Base-by-base conservation (phyloP, 1,140 invertebrate genomes). In the Caerostris extrusa region DNA sequence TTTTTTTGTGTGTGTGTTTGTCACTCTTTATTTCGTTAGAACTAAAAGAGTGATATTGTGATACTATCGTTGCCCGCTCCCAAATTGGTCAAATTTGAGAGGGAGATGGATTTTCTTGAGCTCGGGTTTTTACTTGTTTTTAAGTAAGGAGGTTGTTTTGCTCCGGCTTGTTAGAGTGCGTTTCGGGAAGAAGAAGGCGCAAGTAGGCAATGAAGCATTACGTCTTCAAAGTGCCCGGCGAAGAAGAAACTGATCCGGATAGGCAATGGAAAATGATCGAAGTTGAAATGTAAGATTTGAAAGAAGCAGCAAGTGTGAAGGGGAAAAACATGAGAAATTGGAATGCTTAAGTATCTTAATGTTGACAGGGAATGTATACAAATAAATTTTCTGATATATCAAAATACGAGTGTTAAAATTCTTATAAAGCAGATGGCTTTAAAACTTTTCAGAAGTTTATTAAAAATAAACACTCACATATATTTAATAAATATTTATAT, bases 41-140 rank as follows among this genome's bases (percentile, higher is more conserved):
- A 55, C 34, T 50, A 77, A 77, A 53, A 77, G 50, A 17, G 83
- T 6, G 10, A 56, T 34, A 19, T 61, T 61, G 61, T 61, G 86
- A 88, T 67, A 34, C 50, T n/a, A n/a, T n/a, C 67, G 64, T 67
- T 88, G 64, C 61, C 56, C 82, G 56, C 83, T 60, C n/a, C 61
- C 77, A 90, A 90, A 90, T 90, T 90, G 88, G 88, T 58, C 88
- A 90, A 69, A 77, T 90, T 90, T 71, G 88, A 69, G 88, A 55
- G 71, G 7, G 71, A 77, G 34, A 77, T 77, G 71, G 83, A 85
- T 19, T 60, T 58, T 4, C 34, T 85, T 85, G 5, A 8, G 3
- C 10, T 85, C 55, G 17, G 19, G 83, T 57, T 85, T 85, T 12
- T 57, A n/a, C 34, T n/a, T 17, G 17, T 19, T n/a, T 0, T 34